Base-by-base conservation (phyloP, 2,113 vertebrate species). In the Pachycephala philippinensis region DNA sequence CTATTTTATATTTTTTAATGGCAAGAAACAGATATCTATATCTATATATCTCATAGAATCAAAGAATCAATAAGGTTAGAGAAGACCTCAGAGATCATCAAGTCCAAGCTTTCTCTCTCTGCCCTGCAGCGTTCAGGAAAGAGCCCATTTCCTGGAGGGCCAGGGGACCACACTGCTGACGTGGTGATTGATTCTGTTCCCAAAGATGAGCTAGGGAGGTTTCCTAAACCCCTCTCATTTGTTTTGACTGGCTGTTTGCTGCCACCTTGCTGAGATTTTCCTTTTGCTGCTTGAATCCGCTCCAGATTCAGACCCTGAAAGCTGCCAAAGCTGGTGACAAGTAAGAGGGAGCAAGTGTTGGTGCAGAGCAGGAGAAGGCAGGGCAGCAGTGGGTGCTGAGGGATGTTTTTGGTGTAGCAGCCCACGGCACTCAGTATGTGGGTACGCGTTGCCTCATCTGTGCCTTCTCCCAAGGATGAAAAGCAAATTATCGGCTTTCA, bases 221-320 rank as follows among this genome's bases (percentile, higher is more conserved):
- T 81, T 90, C 20, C 45, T 44, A 31, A 54, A 9, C 33, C 35
- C 0, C 0, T 8, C 23, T 44, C 40, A 6, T 91, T 95, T 93
- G 68, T 70, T 91, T 77, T 95, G 87, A 33, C 92, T 90, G 75
- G 78, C 61, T 78, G 89, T 89, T 90, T 95, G 93, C 94, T 96
- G 96, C 95, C 95, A 96, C 90, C 93, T 96, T 95, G 90, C 93
- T 91, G 95, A 94, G 85, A 80, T 90, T 87, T 93, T 61, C 65
- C 63, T 72, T 94, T 74, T 39, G 59, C 70, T 89, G 39, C 75
- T 85, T 85, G 66, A 90, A 53, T 85, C 70, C 13, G 2, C 28
- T 92, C 56, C 87, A 89, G 50, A 13, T 52, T 54, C 45, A 65
- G 57, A 77, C 83, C 42, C 27, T 83, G 75, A 31, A 64, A 72